Conservation (phyloP, 2,113 vertebrate genomes). For the Callaeas wilsoni region DNA sequence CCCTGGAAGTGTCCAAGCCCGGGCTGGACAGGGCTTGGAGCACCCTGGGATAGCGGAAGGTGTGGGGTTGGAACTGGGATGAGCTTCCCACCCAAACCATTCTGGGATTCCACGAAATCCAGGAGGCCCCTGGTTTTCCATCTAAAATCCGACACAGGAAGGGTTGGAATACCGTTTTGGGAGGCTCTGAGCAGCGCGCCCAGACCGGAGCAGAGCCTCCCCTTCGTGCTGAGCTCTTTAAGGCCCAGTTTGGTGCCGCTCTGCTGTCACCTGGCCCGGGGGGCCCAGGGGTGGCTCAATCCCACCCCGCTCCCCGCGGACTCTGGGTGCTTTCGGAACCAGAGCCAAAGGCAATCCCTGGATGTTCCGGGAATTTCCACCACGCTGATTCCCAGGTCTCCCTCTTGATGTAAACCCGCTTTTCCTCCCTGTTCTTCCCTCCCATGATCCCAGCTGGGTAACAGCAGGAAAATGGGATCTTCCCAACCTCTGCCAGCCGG, state of each 20-base stretch:
- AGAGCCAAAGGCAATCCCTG: neutral
- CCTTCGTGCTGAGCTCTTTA: neutral
- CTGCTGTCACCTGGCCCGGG: neutral
- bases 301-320: neutral
- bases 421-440: neutral
- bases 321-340: neutral
- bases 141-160: neutral
- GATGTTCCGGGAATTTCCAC: neutral
- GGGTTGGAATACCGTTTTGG: neutral
- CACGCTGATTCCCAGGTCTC: neutral
- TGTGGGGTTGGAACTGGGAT: neutral
- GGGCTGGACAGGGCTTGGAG: fast-evolving
- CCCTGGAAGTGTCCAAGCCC: neutral
- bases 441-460: neutral
- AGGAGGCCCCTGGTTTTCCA: neutral
- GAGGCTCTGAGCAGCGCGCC: too few species aligned
- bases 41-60: fast-evolving
- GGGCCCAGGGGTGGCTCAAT: neutral
- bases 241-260: neutral
- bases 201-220: neutral
- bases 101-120: too few species aligned
- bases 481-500: neutral
- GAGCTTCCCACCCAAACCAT: neutral
- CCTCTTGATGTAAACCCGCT: neutral
- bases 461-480: neutral